These are phyloP conservation scores for Indicator indicator DNA, from an alignment of 2,113 vertebrate genomes.

Conservation along the genomic window DNA sequence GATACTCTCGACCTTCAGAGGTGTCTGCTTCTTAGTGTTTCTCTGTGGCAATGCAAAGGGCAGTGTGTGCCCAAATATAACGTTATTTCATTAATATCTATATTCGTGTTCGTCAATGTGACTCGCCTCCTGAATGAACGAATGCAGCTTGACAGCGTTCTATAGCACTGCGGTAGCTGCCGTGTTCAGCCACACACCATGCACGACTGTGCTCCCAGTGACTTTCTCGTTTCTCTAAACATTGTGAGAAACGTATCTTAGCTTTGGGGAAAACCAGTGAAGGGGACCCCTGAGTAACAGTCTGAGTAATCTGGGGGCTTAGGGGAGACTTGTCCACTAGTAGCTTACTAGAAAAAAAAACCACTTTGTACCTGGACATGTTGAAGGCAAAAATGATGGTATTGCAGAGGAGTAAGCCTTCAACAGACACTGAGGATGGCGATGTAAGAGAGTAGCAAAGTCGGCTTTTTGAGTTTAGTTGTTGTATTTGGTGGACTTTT, in stretches of 20 bases:
- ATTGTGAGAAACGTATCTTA: fast-evolving
- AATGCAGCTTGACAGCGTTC: fast-evolving
- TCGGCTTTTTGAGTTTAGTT: neutral
- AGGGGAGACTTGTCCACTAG: neutral
- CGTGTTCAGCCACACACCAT: fast-evolving
- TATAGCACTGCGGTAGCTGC: neutral
- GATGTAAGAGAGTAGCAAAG: neutral
- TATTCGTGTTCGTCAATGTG: fast-evolving
- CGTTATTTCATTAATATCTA: fast-evolving
- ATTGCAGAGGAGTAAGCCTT: no score
- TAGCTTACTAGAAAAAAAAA: neutral
- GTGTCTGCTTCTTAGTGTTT: fast-evolving
- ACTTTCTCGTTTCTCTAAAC: neutral
- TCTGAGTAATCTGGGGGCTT: fast-evolving
- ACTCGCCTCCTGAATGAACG: fast-evolving
- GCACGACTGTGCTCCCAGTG: fast-evolving
- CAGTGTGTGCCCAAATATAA: fast-evolving
- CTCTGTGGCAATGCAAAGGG: neutral
- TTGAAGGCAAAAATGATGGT: neutral
- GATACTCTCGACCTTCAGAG: neutral
- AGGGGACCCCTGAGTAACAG: neutral
- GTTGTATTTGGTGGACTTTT: neutral
- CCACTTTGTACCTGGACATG: fast-evolving
- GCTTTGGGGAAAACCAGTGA: neutral
- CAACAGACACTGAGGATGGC: fast-evolving